phyloP scores from a whole-genome alignment of 2,797 vertebrate species.

The Nasua narica region DNA sequence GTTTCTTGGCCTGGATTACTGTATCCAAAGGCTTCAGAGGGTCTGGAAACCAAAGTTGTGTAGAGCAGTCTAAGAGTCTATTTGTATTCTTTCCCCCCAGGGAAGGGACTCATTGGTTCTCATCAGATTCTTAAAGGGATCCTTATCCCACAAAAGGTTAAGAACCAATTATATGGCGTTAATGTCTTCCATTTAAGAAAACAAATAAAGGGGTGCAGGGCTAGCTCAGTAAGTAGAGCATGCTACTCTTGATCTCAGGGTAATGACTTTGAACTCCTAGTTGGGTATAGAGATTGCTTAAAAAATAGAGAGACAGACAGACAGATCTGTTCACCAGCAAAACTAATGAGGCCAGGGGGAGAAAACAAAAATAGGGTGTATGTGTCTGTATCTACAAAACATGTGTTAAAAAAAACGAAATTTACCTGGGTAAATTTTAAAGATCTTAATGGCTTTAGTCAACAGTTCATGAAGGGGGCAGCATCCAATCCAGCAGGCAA shows the following conservation, averaged over 20 bases:
- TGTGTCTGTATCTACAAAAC: neutral
- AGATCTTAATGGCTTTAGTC: neutral
- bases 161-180: neutral
- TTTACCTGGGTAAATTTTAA: neutral
- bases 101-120: neutral
- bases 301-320: too few species aligned
- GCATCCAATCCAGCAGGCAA: too few species aligned
- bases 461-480: neutral
- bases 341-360: neutral
- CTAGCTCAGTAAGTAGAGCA: neutral
- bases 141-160: neutral
- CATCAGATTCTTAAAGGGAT: neutral
- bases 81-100: neutral
- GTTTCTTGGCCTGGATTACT: neutral
- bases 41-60: neutral
- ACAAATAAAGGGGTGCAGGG: neutral
- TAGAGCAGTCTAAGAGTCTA: neutral
- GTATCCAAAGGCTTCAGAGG: neutral
- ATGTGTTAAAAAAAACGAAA: neutral
- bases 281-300: neutral
- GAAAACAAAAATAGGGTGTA: neutral
- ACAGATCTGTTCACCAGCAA: neutral
- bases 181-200: neutral
- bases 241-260: neutral
- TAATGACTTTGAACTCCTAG: neutral